Percentiles rank a stretch among this genome's conserved stretches.
phyloP scores from a whole-genome alignment of 2,113 vertebrate genomes.

The Lota lota region DNA sequence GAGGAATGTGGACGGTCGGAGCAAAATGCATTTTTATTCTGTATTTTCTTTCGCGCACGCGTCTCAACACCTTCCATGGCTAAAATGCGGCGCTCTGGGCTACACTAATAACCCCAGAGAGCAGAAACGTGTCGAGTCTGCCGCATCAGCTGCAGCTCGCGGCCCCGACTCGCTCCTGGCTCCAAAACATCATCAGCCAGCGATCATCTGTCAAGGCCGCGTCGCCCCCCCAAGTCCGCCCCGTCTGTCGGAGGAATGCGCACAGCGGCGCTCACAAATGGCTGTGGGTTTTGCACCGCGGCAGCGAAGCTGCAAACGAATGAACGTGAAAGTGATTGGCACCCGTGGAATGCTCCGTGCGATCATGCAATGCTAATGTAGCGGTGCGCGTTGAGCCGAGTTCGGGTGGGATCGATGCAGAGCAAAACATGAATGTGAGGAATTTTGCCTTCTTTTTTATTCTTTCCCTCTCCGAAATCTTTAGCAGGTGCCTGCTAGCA shows the following conservation, averaged over 20 bases:
- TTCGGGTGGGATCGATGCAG: constrained; percentile 33
- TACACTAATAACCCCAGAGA: background rate
- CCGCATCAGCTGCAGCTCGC: background rate
- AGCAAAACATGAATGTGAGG: constrained; percentile 41
- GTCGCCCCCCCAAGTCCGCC: constrained; percentile 32
- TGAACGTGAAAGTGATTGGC: constrained; percentile 2
- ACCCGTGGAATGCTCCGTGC: background rate
- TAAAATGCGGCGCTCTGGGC: background rate
- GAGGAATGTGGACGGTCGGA: no score
- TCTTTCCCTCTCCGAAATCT: constrained; percentile 33
- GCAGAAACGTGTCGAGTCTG: constrained; percentile 4
- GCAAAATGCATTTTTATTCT: no score
- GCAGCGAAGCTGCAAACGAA: constrained; percentile 46
- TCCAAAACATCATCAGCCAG: constrained; percentile 18
- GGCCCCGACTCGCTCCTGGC: constrained; percentile 9
- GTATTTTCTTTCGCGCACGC: background rate
- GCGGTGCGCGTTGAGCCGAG: constrained; percentile 37
- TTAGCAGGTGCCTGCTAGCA: constrained; percentile 52
- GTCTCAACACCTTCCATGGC: background rate
- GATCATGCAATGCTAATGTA: constrained; percentile 41
- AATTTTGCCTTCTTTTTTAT: constrained; percentile 34
- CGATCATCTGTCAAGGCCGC: constrained; percentile 42
- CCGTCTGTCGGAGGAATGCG: constrained; percentile 49
- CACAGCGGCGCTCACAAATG: constrained; percentile 19
- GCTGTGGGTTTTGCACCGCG: constrained; percentile 24